Conservation (phyloP, 1,140 invertebrate genomes). For the fruit fly (Drosophila melanogaster) region DNA sequence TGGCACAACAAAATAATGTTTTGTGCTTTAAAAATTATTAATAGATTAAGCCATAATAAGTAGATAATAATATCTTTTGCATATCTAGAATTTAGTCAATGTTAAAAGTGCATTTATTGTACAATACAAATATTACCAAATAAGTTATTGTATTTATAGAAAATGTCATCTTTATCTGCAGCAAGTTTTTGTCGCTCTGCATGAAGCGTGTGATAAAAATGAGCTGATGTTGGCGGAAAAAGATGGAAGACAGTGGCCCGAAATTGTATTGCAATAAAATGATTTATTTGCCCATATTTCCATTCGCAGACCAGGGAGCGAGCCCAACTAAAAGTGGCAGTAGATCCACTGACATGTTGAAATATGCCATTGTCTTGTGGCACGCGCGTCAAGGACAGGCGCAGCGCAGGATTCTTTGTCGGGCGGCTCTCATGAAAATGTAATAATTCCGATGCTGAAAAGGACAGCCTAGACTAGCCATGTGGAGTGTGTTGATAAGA, state of each 20-base stretch:
- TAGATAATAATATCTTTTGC: no score
- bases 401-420: conserved; percentile 4
- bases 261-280: conserved; percentile 83
- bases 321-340: conserved; percentile 24
- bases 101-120: no score
- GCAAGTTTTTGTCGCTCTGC: conserved; percentile 1
- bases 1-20: no score
- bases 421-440: conserved; percentile 61
- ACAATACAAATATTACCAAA: no score
- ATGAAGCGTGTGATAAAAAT: conserved; percentile 49
- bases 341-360: conserved; percentile 54
- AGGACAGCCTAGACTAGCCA: conserved; percentile 28
- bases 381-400: conserved; percentile 53
- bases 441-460: conserved; percentile 75
- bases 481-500: conserved; percentile 70
- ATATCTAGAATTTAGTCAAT: no score
- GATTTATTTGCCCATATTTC: conserved; percentile 74
- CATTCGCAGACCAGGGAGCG: conserved; percentile 20
- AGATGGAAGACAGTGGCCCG: conserved; percentile 3
- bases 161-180: no score
- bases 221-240: conserved; percentile 6
- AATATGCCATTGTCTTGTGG: conserved; percentile 73
- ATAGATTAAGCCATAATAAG: no score
- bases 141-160: no score
- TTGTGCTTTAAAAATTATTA: no score